Conservation (phyloP, 2,888 invertebrate genomes). For the Onthophagus sagittarius region DNA sequence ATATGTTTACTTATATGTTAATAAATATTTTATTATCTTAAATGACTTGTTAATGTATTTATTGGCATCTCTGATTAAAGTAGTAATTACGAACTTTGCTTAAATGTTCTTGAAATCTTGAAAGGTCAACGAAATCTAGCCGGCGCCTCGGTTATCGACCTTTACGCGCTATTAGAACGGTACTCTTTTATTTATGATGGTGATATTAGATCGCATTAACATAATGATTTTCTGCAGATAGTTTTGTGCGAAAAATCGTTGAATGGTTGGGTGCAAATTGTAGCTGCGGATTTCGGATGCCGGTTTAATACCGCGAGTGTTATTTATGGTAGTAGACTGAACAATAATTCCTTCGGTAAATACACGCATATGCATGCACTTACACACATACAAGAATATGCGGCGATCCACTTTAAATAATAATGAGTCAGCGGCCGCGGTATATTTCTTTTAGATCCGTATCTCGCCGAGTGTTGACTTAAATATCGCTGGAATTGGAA, state of each 20-base stretch:
- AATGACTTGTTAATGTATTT: too few relatives aligned
- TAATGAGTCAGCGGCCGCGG: conserved; percentile 5
- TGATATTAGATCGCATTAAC: not conserved
- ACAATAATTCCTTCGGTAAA: conserved; percentile 12
- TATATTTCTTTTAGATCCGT: conserved; percentile 10
- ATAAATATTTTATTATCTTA: too few relatives aligned
- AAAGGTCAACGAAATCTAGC: not conserved
- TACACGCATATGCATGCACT: conserved; percentile 1
- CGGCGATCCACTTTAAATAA: conserved; percentile 12
- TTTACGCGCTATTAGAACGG: not conserved
- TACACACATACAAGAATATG: not conserved
- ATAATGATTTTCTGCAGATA: not conserved
- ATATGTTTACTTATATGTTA: too few relatives aligned
- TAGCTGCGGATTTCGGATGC: not conserved
- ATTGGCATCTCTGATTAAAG: too few relatives aligned
- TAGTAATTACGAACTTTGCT: not conserved
- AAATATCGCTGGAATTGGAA: conserved; percentile 12
- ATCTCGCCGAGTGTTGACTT: conserved; percentile 9
- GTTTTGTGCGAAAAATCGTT: not conserved
- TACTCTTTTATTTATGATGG: not conserved
- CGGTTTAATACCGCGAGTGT: not conserved
- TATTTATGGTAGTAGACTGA: conserved; percentile 9
- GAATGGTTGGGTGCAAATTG: conserved; percentile 1
- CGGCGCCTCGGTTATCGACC: not conserved
- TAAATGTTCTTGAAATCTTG: not conserved